Conservation (phyloP, 2,113 vertebrate genomes). For the Equus przewalskii region DNA sequence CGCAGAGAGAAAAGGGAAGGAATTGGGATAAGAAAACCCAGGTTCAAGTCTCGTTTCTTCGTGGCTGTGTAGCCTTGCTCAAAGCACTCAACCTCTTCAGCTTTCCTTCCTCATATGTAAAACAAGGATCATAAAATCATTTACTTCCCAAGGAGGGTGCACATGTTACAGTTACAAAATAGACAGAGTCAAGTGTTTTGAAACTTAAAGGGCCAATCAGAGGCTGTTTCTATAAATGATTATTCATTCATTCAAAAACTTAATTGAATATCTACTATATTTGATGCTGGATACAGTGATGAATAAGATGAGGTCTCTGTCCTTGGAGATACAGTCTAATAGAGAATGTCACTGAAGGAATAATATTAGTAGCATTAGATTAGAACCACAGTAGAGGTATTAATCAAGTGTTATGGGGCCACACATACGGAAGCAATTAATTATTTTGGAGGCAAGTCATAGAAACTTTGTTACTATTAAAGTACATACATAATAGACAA, state of each 20-base stretch:
- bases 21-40: background rate
- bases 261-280: conserved; percentile 5
- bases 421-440: background rate
- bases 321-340: background rate
- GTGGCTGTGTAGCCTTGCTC: background rate
- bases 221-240: background rate
- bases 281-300: background rate
- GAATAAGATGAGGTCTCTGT: background rate
- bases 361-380: background rate
- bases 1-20: background rate
- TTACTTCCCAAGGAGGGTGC: background rate
- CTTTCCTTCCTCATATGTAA: background rate
- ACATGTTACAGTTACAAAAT: background rate
- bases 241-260: background rate
- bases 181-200: background rate
- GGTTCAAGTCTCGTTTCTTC: background rate
- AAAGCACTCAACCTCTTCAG: background rate
- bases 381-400: background rate
- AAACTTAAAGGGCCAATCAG: background rate
- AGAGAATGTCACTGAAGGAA: background rate
- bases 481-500: background rate
- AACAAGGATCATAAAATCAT: background rate
- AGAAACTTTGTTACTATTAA: conserved; percentile 21
- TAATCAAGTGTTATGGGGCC: background rate
- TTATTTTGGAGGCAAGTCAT: background rate